These are phyloP conservation scores for Euleptes europaea DNA, from an alignment of 2,113 vertebrate species.

Conservation along the genomic window DNA sequence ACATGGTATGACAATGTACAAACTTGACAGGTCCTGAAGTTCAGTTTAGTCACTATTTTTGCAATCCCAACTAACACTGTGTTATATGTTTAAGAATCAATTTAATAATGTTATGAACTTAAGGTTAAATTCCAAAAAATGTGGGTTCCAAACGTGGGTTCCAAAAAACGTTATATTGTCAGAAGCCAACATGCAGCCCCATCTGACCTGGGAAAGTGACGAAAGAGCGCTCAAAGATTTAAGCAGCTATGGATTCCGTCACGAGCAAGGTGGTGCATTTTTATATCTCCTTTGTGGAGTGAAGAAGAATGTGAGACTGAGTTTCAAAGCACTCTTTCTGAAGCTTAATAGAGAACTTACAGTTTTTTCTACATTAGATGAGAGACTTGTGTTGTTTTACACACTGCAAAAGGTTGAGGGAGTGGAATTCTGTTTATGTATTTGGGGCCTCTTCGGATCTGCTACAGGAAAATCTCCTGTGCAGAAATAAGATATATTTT, in stretches of 20 bases:
- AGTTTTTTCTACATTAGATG: not conserved
- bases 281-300: too few species aligned
- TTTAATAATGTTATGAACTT: not conserved
- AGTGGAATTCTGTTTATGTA: too few species aligned
- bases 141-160: too few species aligned
- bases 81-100: not conserved
- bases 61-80: not conserved
- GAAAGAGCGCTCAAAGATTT: not conserved
- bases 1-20: not conserved
- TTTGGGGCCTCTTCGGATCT: too few species aligned
- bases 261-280: not conserved
- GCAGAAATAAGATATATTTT: too few species aligned
- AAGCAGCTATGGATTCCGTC: not conserved
- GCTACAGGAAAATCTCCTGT: too few species aligned
- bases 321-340: not conserved
- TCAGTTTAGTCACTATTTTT: not conserved
- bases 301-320: not conserved
- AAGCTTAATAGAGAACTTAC: not conserved
- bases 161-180: not conserved
- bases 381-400: too few species aligned
- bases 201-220: not conserved
- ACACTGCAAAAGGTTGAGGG: too few species aligned
- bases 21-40: not conserved
- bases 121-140: too few species aligned
- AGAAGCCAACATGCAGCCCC: too few species aligned